Evolutionary conservation across 2,113 vertebrate genomes (phyloP).

Genomic region (Mesembrinibis cayennensis): DNA sequence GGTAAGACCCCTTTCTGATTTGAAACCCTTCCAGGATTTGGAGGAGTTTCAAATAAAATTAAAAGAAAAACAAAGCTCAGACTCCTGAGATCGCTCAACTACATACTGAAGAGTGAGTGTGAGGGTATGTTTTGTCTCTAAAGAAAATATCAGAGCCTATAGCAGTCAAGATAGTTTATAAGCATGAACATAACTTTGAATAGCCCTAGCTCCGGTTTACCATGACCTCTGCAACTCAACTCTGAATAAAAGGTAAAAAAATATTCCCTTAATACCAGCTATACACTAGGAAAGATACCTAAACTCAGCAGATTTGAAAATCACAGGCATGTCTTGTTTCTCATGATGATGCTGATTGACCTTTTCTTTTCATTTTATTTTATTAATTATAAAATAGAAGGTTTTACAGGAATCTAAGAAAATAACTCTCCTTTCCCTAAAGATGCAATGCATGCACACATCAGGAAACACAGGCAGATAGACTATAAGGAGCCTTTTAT

Average conservation of each 20-base stretch:
- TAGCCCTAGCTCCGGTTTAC: constrained; percentile 27
- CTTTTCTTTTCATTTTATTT: not conserved
- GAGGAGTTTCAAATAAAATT: constrained; percentile 61
- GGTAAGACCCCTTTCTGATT: constrained; percentile 27
- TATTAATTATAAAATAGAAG: not conserved
- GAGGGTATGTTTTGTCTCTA: constrained; percentile 64
- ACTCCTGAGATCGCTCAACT: constrained; percentile 35
- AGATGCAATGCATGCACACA: not conserved
- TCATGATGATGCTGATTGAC: not conserved
- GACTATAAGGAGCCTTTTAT: not conserved
- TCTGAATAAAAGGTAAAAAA: constrained; percentile 41
- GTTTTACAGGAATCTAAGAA: not conserved
- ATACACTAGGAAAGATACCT: not conserved
- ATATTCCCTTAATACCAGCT: constrained; percentile 22
- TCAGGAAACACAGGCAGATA: not conserved
- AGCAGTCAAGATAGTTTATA: constrained; percentile 56
- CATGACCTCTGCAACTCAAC: constrained; percentile 36
- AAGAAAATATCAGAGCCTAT: constrained; percentile 54
- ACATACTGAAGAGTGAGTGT: constrained; percentile 28
- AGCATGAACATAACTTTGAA: constrained; percentile 55
- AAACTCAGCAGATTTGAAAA: constrained; percentile 20
- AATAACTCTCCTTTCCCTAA: not conserved
- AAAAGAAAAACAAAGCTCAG: constrained; percentile 56
- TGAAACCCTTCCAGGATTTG: constrained; percentile 53
- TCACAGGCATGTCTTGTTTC: not conserved